These are phyloP conservation scores for Cryptophagus acutangulus DNA, from an alignment of 2,888 invertebrate genomes.

Conservation along the genomic window DNA sequence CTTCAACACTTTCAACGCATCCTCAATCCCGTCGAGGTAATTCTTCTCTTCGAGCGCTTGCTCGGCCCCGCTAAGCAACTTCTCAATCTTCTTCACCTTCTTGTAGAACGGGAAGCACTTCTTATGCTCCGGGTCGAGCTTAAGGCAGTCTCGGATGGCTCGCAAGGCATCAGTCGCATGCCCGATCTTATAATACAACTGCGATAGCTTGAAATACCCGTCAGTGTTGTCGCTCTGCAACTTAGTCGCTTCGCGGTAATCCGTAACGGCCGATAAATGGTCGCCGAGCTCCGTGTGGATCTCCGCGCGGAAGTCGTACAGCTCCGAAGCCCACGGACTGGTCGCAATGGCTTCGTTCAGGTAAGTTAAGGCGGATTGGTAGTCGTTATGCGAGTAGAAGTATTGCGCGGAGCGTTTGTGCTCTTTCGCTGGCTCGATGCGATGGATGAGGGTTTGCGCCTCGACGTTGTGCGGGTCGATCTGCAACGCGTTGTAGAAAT, in stretches of 20 bases:
- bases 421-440: conserved; percentile 60
- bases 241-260: conserved; percentile 85
- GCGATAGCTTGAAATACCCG: conserved; percentile 77
- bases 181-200: conserved; percentile 82
- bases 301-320: conserved; percentile 82
- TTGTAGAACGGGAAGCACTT: conserved; percentile 95
- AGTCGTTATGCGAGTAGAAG: conserved; percentile 55
- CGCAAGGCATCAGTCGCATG: conserved; percentile 86
- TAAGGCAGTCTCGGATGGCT: conserved; percentile 94
- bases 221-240: conserved; percentile 87
- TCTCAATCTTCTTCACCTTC: conserved; percentile 88
- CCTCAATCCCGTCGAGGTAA: conserved; percentile 62
- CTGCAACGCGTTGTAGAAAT: conserved; percentile 73
- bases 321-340: conserved; percentile 83
- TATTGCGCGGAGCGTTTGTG: conserved; percentile 63
- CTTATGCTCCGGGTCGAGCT: conserved; percentile 96
- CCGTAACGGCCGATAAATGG: conserved; percentile 80
- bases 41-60: conserved; percentile 57
- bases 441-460: conserved; percentile 63
- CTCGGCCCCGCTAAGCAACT: conserved; percentile 67
- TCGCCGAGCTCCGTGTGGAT: conserved; percentile 76
- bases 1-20: conserved; percentile 63
- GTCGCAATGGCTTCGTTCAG: conserved; percentile 67
- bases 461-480: conserved; percentile 74
- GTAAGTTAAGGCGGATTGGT: conserved; percentile 57